Conservation (phyloP, 2,797 vertebrate species). For the Nyctibius grandis region DNA sequence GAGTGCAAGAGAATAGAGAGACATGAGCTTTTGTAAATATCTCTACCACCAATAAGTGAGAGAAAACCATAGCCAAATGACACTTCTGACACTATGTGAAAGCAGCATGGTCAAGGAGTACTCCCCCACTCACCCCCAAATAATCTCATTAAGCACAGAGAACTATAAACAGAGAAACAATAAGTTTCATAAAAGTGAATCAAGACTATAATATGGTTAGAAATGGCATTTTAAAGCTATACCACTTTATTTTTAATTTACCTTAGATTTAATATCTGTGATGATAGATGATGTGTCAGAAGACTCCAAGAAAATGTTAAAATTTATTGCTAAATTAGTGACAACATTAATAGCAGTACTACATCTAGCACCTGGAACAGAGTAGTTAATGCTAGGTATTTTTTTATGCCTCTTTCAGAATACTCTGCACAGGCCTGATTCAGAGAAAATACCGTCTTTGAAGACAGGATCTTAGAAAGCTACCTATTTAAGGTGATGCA, state of each 20-base stretch:
- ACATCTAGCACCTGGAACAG: neutral
- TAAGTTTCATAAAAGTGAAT: neutral
- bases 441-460: neutral
- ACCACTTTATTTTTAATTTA: neutral
- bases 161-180: neutral
- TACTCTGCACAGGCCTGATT: neutral
- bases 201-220: neutral
- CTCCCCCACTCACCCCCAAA: fast-evolving
- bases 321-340: slow-evolving; percentile 4
- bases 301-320: neutral
- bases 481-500: neutral
- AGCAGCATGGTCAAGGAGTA: neutral
- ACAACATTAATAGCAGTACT: neutral
- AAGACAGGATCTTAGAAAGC: neutral
- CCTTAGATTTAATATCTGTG: neutral
- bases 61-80: neutral
- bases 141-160: neutral
- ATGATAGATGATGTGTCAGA: neutral
- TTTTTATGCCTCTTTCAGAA: neutral
- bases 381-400: neutral
- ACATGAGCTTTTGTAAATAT: neutral
- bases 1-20: neutral
- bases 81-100: neutral
- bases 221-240: neutral
- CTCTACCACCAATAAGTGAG: neutral